Base-by-base conservation (phyloP, 64 coral and sea anemone species). In the Hydrozoanthus tunicans region DNA sequence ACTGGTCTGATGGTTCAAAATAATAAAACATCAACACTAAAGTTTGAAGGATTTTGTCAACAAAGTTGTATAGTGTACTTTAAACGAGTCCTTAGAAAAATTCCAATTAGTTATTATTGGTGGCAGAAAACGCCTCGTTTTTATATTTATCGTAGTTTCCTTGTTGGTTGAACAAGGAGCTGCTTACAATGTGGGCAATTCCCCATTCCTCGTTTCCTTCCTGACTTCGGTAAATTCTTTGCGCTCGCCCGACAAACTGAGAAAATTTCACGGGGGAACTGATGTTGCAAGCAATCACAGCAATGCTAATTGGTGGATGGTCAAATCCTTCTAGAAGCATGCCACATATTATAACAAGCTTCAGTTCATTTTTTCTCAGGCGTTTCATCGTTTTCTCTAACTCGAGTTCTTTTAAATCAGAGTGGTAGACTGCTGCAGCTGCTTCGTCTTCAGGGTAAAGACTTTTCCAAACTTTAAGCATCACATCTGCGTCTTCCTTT, bases 321-420 rank as follows among this genome's bases (percentile, higher is more conserved):
- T 94, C 93, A 52, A 94, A 94, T 0, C 86, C 93, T 17, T 90
- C 86, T 6, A 75, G 93, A 3, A 90, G 81, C 79, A 77, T 94
- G 1, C 17, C n/a, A 4, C 74, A 61, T 4, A 94, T 26, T 0
- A 94, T 73, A 11, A 94, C 70, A 6, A 94, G 70, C 12, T 74
- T 90, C 4, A 94, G 32, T 14, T 79, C 9, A 24, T 94, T 94
- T 4, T 20, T 59, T 69, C 51, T 26, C 9, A 94, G 60, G 59
- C 7, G 59, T 7, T 8, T 3, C 79, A 83, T 85, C 20, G 58
- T n/a, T 0, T 51, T 6, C 13, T 14, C 1, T 7, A 12, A 5
- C 0, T 14, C 4, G 1, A 0, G 6, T 6, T 58, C 51, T 1
- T 0, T 17, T 43, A 70, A 4, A 5, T 27, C 0, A 2, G 93